Percentiles rank a stretch among this genome's conserved stretches.
These are phyloP conservation scores for Protophormia terraenovae DNA, from an alignment of 2,888 invertebrate genomes.

Conservation along the genomic window DNA sequence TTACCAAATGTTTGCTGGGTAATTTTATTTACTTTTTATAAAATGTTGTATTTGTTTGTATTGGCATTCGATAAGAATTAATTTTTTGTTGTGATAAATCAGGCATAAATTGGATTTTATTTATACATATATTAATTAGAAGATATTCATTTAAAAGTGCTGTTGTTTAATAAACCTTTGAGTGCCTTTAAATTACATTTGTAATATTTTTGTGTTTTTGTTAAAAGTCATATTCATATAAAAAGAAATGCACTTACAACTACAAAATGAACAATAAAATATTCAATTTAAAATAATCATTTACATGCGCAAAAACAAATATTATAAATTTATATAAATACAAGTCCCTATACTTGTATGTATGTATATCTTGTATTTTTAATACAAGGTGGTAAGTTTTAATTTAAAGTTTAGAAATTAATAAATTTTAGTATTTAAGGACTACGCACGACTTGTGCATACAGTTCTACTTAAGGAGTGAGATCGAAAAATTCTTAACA, in stretches of 20 bases:
- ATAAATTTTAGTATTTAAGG: no score
- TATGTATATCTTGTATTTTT: no score
- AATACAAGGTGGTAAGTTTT: no score
- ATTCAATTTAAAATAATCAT: not conserved
- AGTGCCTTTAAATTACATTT: not conserved
- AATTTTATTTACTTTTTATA: no score
- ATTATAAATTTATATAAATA: not conserved
- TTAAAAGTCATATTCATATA: not conserved
- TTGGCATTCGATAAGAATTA: not conserved
- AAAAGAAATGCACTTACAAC: not conserved
- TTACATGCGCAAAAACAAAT: not conserved
- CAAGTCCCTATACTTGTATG: no score
- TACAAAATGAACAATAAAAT: constrained; percentile 8
- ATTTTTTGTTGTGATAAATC: not conserved
- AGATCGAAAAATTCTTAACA: no score
- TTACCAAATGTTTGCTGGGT: no score
- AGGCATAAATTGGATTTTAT: not conserved
- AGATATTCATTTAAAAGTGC: not conserved
- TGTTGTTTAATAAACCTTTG: not conserved
- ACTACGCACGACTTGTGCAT: no score
- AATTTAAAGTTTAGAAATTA: no score
- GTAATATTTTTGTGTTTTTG: not conserved
- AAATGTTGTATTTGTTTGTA: not conserved
- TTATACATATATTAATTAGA: not conserved
- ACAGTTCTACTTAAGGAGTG: no score